Percentiles rank a stretch among this genome's conserved stretches.
phyloP scores from a whole-genome alignment of 2,888 invertebrate species.

The Drosophila antonietae region DNA sequence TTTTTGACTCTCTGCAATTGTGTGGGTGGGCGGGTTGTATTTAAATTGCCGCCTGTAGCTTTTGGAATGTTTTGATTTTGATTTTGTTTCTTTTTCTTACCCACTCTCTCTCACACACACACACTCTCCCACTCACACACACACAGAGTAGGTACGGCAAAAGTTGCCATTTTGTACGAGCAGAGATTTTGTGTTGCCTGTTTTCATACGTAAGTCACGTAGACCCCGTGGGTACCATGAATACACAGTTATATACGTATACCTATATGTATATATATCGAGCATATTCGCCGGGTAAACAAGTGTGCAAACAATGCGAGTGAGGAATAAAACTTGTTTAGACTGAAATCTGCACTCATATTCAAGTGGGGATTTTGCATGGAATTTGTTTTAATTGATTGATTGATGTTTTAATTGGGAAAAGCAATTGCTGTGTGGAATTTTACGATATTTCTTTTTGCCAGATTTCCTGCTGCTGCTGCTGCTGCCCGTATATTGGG shows the following conservation, averaged over 20 bases:
- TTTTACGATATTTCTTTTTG: slow-evolving; percentile 49
- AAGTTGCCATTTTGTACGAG: slow-evolving; percentile 60
- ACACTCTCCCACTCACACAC: no score
- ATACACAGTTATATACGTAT: slow-evolving; percentile 67
- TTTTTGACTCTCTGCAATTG: slow-evolving; percentile 27
- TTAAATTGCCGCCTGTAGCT: slow-evolving; percentile 67
- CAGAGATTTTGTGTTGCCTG: slow-evolving; percentile 65
- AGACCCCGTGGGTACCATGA: slow-evolving; percentile 33
- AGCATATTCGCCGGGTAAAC: slow-evolving; percentile 58
- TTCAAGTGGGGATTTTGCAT: slow-evolving; percentile 70
- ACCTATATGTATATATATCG: slow-evolving; percentile 17
- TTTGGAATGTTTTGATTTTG: slow-evolving; percentile 74
- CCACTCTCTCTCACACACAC: not conserved
- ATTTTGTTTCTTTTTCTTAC: slow-evolving; percentile 23
- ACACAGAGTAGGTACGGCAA: slow-evolving; percentile 3
- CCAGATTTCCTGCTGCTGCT: slow-evolving; percentile 20
- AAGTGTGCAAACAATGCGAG: slow-evolving; percentile 56
- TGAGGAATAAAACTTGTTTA: slow-evolving; percentile 61
- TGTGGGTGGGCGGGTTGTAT: slow-evolving; percentile 45
- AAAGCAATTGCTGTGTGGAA: slow-evolving; percentile 68
- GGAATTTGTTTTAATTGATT: slow-evolving; percentile 81
- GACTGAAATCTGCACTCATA: slow-evolving; percentile 65
- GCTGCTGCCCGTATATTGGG: slow-evolving; percentile 21
- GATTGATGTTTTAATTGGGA: slow-evolving; percentile 83
- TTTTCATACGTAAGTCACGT: slow-evolving; percentile 73